phyloP scores from a whole-genome alignment of 2,888 invertebrate genomes.

The Xanthia icteritia region DNA sequence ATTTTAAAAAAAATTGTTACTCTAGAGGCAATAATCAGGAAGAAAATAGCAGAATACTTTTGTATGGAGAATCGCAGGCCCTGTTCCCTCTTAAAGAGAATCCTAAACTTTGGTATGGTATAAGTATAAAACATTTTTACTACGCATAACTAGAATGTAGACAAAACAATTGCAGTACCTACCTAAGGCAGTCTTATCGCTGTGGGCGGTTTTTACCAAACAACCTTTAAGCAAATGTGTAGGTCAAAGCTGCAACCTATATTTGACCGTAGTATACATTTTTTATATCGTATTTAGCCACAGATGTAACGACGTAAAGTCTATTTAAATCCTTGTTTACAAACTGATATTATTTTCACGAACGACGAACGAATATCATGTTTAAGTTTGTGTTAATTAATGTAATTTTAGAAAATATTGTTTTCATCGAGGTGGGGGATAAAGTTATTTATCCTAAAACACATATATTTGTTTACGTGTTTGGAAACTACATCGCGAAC shows the following conservation, averaged over 20 bases:
- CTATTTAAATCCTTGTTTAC: neutral
- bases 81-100: too few species aligned
- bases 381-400: neutral
- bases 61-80: too few species aligned
- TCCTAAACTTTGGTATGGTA: neutral
- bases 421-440: neutral
- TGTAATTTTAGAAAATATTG: neutral
- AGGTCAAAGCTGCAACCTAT: constrained; percentile 8
- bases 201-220: constrained; percentile 1
- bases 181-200: neutral
- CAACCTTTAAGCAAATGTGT: neutral
- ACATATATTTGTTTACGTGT: neutral
- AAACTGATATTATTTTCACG: neutral
- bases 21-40: too few species aligned
- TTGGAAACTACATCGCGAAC: neutral
- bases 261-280: neutral
- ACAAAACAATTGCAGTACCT: constrained; percentile 1
- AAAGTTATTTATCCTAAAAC: neutral
- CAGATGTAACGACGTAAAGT: neutral
- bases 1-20: too few species aligned
- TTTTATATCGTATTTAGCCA: neutral
- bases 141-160: neutral
- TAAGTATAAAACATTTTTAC: neutral
- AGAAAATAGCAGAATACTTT: too few species aligned
- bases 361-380: neutral